Conservation (phyloP, 2,797 vertebrate genomes). For the Gymnodraco acuticeps region DNA sequence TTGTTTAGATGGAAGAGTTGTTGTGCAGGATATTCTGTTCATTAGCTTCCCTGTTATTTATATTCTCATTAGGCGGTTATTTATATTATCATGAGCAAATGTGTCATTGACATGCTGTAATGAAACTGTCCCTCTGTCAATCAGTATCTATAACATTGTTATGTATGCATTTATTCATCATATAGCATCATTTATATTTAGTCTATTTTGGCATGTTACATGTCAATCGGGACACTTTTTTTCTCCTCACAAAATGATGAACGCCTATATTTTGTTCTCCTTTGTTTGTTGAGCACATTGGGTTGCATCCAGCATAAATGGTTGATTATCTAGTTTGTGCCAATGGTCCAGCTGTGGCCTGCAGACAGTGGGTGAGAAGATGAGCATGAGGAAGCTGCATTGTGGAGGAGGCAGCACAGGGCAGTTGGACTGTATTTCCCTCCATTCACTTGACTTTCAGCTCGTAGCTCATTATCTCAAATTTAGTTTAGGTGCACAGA, state of each 20-base stretch:
- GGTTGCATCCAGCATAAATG: slow-evolving; percentile 9
- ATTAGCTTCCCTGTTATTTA: slow-evolving; percentile 58
- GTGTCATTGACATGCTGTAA: slow-evolving; percentile 19
- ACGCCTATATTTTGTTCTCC: slow-evolving; percentile 4
- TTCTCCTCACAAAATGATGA: background rate
- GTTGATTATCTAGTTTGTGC: slow-evolving; percentile 40
- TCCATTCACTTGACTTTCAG: slow-evolving; percentile 53
- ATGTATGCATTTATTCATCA: background rate
- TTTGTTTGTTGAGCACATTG: slow-evolving; percentile 4
- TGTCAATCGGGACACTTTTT: background rate
- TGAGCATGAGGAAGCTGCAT: slow-evolving; percentile 25
- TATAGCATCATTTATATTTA: background rate
- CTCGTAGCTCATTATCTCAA: slow-evolving; percentile 55
- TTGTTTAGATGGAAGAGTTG: slow-evolving; percentile 45
- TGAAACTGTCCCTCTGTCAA: slow-evolving; percentile 34
- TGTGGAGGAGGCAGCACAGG: slow-evolving; percentile 42
- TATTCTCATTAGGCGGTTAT: slow-evolving; percentile 51
- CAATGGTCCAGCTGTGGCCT: slow-evolving; percentile 37
- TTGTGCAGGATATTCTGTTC: slow-evolving; percentile 56
- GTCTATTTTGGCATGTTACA: background rate
- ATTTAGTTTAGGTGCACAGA: slow-evolving; percentile 40
- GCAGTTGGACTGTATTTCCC: slow-evolving; percentile 51
- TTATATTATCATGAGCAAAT: slow-evolving; percentile 51
- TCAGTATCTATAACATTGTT: slow-evolving; percentile 7
- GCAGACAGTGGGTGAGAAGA: slow-evolving; percentile 32